A percentile compares a stretch with the other conserved stretches of the same genome.
Evolutionary conservation across 2,888 invertebrate genomes (phyloP).

Genomic region (Julus scanicus): DNA sequence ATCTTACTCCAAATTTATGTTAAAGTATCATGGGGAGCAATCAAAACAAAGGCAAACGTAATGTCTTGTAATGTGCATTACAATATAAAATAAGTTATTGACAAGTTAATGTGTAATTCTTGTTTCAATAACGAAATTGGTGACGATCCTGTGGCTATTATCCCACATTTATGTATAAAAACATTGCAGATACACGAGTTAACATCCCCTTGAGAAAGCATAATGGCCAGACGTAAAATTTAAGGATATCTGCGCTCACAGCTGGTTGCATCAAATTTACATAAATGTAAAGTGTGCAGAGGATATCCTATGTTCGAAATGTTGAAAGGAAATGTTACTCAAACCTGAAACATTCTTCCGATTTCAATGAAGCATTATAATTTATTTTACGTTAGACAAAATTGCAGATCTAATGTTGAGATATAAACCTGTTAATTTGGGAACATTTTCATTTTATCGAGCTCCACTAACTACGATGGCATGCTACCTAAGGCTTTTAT

Average conservation of each 20-base stretch:
- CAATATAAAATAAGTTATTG: too few relatives aligned
- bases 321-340: slow-evolving; percentile 11
- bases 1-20: too few relatives aligned
- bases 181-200: background rate
- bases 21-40: too few relatives aligned
- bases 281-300: background rate
- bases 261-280: background rate
- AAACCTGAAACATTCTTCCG: background rate
- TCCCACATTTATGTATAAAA: background rate
- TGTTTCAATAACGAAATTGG: background rate
- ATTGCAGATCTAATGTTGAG: background rate
- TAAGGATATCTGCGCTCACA: background rate
- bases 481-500: background rate
- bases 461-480: background rate
- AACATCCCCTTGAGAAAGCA: background rate
- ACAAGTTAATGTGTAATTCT: background rate
- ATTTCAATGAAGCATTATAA: slow-evolving; percentile 15
- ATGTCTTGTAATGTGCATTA: too few relatives aligned
- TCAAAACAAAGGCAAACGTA: too few relatives aligned
- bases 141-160: background rate
- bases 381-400: background rate
- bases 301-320: background rate
- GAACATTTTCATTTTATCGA: background rate
- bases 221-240: background rate
- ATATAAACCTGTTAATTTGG: background rate